Evolutionary conservation across 2,888 invertebrate species (phyloP).

Genomic region (Silvanus unidentatus): DNA sequence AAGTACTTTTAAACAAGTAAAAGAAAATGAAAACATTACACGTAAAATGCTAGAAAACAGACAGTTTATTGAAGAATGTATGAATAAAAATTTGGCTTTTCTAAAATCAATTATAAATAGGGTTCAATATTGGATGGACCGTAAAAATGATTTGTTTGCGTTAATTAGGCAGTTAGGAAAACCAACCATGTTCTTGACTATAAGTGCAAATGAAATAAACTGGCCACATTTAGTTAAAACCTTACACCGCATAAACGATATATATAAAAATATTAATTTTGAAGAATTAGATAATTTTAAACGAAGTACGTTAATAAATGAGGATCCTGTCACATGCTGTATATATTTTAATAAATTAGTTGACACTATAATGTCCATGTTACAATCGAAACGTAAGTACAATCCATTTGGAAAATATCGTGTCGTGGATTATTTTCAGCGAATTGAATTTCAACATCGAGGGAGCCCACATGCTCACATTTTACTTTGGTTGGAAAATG

Average conservation of each 20-base stretch:
- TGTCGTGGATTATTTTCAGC: slow-evolving; percentile 32
- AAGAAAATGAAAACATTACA: slow-evolving; percentile 25
- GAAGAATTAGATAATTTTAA: slow-evolving; percentile 16
- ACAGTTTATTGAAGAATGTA: slow-evolving; percentile 31
- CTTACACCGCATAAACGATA: too few species aligned
- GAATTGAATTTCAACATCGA: slow-evolving; percentile 38
- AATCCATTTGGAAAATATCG: slow-evolving; percentile 34
- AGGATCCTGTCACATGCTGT: slow-evolving; percentile 30
- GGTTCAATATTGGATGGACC: slow-evolving; percentile 35
- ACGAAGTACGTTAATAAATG: slow-evolving; percentile 28
- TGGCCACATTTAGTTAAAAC: slow-evolving; percentile 36
- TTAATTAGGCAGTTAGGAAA: slow-evolving; percentile 41
- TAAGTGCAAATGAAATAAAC: slow-evolving; percentile 42
- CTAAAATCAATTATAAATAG: slow-evolving; percentile 39
- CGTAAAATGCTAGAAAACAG: slow-evolving; percentile 29
- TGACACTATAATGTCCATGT: slow-evolving; percentile 25
- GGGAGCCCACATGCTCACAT: slow-evolving; percentile 33
- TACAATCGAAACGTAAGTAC: slow-evolving; percentile 27
- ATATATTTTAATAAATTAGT: slow-evolving; percentile 34
- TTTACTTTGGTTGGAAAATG: slow-evolving; percentile 37
- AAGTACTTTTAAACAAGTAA: too few species aligned
- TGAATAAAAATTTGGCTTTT: slow-evolving; percentile 37
- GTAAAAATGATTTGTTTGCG: slow-evolving; percentile 41
- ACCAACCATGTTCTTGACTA: slow-evolving; percentile 39
- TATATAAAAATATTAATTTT: slow-evolving; percentile 27